A percentile compares a stretch with the other conserved stretches of the same genome.
These are phyloP conservation scores for Pyralis farinalis DNA, from an alignment of 2,888 invertebrate species.

Conservation along the genomic window DNA sequence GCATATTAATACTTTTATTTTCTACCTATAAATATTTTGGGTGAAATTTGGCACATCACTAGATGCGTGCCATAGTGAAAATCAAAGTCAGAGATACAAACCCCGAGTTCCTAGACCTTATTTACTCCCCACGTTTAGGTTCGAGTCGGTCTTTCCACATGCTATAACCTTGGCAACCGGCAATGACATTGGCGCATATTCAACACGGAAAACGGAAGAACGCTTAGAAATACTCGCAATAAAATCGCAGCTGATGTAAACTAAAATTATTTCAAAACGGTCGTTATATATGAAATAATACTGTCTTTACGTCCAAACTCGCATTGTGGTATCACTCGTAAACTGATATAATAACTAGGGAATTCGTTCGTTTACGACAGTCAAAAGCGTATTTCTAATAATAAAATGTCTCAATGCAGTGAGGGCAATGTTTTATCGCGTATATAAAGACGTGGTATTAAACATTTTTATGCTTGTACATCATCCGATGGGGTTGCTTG, in stretches of 20 bases:
- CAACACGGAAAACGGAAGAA: conserved; percentile 61
- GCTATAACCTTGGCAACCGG: conserved; percentile 24
- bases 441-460: conserved; percentile 63
- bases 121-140: no score
- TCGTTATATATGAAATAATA: neutral
- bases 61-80: no score
- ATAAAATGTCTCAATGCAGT: conserved; percentile 77
- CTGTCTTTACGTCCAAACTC: conserved; percentile 31
- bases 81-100: no score
- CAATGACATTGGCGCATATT: conserved; percentile 67
- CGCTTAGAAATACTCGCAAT: neutral
- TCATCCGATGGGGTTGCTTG: conserved; percentile 46
- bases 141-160: neutral
- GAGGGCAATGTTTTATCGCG: conserved; percentile 69
- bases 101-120: no score
- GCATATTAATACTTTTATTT: no score
- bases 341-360: conserved; percentile 67
- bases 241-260: neutral
- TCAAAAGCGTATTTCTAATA: conserved; percentile 78
- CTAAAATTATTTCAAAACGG: conserved; percentile 15
- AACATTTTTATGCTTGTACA: conserved; percentile 55
- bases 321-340: conserved; percentile 66
- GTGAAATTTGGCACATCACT: no score
- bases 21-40: no score
- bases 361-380: conserved; percentile 64